Evolutionary conservation across 2,113 vertebrate species (phyloP), one percentile per base, ranked within the genome.

Genomic region (Lucifuga dentata): DNA sequence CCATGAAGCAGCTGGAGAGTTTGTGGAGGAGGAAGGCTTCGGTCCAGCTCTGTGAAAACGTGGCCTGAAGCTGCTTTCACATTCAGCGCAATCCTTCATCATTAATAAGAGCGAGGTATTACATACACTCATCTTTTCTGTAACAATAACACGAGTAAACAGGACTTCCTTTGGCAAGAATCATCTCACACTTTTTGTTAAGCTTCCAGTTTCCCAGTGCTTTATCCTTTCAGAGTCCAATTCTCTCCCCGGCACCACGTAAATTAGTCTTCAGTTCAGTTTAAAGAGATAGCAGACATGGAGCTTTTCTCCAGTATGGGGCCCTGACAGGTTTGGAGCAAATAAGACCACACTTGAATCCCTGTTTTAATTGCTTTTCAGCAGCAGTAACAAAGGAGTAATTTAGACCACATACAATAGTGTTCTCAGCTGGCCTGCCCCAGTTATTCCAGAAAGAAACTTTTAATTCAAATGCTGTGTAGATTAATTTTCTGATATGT

Each of bases 401-500:
- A 88, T 90, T 92, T 92, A 79, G 80, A 85, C 83, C 87, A 81
- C 81, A 87, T 76, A 88, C 86, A 89, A 88, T 76, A 72, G 56
- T 81, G 77, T 86, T 90, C 93, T 93, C 93, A 70, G 81, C 88
- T 91, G 91, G 88, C 89, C 84, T 92, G 91, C 75, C 93, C 92
- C 70, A 93, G 73, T 92, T 93, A 81, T 90, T 86, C 62, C 72
- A 67, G 73, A 80, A 77, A 65, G 70, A 90, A 90, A 91, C 91
- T 90, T 88, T 91, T 86, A 90, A 90, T 91, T 93, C 86, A 93
- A 91, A 92, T 92, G 84, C 89, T 73, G 78, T 89, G 88, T 91
- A 91, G 90, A 93, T 93, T 92, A 90, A 92, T 93, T 92, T 92
- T 92, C 90, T 92, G 92, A 93, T 92, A 92, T 87, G 89, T 89